A percentile compares a stretch with the other conserved stretches of the same genome.
These are phyloP conservation scores for Coracopsis vasa DNA, from an alignment of 2,113 vertebrate genomes.

Conservation along the genomic window DNA sequence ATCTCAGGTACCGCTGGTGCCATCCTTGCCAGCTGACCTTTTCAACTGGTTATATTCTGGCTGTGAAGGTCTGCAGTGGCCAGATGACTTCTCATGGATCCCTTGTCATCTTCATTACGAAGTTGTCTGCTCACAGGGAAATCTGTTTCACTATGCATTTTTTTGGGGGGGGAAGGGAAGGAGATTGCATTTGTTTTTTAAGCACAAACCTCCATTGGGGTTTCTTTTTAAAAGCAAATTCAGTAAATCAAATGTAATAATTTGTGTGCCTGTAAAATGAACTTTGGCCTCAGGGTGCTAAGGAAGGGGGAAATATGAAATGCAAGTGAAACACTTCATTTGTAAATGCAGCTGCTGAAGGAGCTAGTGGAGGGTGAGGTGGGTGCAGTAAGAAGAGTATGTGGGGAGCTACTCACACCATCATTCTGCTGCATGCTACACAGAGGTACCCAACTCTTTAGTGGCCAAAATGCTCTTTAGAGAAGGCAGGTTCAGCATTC, in stretches of 20 bases:
- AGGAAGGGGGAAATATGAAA: neutral
- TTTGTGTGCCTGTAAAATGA: neutral
- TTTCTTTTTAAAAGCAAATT: neutral
- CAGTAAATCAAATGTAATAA: neutral
- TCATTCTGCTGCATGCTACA: fast-evolving
- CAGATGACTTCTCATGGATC: neutral
- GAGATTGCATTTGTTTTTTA: neutral
- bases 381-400: neutral
- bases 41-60: neutral
- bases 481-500: neutral
- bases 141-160: neutral
- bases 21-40: neutral
- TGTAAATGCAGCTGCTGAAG: neutral
- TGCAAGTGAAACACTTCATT: neutral
- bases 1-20: neutral
- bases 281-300: neutral
- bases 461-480: neutral
- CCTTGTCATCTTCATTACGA: neutral
- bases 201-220: neutral
- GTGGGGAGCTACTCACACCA: neutral
- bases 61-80: neutral
- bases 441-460: neutral
- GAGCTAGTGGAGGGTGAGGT: neutral
- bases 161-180: fast-evolving
- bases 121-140: neutral